Conservation (phyloP, 2,888 invertebrate species). For the Cremastobaeus sp. region DNA sequence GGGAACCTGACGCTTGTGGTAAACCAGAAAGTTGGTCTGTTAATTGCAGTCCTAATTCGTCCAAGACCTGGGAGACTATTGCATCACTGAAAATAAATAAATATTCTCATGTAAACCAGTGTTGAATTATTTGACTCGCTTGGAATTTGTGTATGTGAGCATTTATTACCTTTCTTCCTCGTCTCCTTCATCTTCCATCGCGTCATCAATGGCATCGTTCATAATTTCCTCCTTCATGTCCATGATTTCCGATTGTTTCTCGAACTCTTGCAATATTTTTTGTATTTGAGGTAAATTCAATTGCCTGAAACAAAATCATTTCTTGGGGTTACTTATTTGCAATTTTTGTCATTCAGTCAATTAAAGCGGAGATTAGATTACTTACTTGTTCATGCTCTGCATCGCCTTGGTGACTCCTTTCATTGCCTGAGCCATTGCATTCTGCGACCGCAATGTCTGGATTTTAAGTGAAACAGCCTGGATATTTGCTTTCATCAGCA, state of each 20-base stretch:
- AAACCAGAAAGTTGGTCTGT: conserved; percentile 94
- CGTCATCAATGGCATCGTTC: conserved; percentile 99
- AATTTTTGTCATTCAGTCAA: too few relatives aligned
- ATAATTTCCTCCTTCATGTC: conserved; percentile 99
- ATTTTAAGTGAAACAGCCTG: conserved; percentile 98
- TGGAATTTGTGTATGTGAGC: neutral
- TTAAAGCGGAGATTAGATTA: too few relatives aligned
- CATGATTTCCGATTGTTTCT: conserved; percentile 99
- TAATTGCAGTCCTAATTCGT: conserved; percentile 97
- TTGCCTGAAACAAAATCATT: too few relatives aligned
- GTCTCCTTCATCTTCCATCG: conserved; percentile 98
- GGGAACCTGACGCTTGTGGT: conserved; percentile 83
- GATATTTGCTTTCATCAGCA: conserved; percentile 99
- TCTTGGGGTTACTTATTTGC: too few relatives aligned
- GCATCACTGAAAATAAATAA: conserved; percentile 85
- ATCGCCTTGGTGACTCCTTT: conserved; percentile 98
- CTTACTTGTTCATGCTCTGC: conserved; percentile 94
- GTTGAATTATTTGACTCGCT: neutral
- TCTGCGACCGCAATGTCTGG: conserved; percentile 97
- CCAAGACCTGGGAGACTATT: conserved; percentile 96
- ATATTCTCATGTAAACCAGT: neutral
- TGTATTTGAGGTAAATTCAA: conserved; percentile 99
- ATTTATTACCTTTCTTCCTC: conserved; percentile 92
- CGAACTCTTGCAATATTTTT: conserved; percentile 97
- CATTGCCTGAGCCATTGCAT: conserved; percentile 99